phyloP scores from a whole-genome alignment of 2,888 invertebrate species.

The Ophion costatus region DNA sequence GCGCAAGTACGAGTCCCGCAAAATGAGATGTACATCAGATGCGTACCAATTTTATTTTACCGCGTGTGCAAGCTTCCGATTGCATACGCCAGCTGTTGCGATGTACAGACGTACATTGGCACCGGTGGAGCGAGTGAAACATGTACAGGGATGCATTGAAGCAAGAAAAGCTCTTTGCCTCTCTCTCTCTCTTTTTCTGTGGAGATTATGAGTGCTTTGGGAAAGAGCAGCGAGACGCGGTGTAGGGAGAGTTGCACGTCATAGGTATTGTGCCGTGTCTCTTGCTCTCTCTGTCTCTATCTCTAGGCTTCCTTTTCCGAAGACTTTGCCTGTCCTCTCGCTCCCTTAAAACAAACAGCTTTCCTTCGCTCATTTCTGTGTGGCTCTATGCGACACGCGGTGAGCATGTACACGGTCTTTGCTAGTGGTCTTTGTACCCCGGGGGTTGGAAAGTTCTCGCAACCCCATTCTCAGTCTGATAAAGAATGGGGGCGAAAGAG shows the following conservation, averaged over 20 bases:
- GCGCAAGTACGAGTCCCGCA: conserved; percentile 16
- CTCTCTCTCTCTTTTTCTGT: neutral
- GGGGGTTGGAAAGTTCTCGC: conserved; percentile 37
- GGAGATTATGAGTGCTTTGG: conserved; percentile 50
- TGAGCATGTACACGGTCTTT: conserved; percentile 47
- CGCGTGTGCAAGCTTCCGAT: conserved; percentile 27
- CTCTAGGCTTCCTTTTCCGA: conserved; percentile 16
- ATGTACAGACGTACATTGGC: conserved; percentile 37
- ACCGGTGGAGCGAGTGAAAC: conserved; percentile 21
- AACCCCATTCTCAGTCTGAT: conserved; percentile 32
- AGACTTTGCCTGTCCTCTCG: conserved; percentile 22
- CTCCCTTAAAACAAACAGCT: conserved; percentile 61
- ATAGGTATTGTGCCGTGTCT: conserved; percentile 30
- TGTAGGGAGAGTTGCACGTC: conserved; percentile 32
- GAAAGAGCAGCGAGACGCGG: conserved; percentile 50
- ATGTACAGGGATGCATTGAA: conserved; percentile 22
- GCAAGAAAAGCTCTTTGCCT: conserved; percentile 29
- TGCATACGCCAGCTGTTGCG: conserved; percentile 27
- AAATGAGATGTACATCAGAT: conserved; percentile 19
- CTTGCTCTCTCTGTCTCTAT: conserved; percentile 19
- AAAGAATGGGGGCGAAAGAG: neutral
- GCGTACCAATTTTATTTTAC: conserved; percentile 12
- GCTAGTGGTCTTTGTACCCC: conserved; percentile 43
- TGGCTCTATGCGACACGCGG: conserved; percentile 42
- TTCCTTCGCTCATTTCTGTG: conserved; percentile 60